A percentile compares a stretch with the other conserved stretches of the same genome.
phyloP scores from a whole-genome alignment of 2,113 vertebrate species.

The Carettochelys insculpta region DNA sequence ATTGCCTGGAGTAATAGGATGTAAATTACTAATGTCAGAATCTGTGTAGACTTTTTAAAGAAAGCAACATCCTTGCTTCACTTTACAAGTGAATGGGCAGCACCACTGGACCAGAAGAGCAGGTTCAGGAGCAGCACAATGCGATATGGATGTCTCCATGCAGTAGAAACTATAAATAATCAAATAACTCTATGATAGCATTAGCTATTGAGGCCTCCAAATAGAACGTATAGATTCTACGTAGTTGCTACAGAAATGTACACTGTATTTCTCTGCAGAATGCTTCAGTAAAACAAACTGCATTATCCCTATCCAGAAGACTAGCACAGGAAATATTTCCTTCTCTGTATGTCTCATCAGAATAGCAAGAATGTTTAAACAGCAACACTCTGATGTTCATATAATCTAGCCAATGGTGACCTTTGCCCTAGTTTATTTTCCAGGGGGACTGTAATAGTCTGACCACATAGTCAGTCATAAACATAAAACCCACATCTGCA shows the following conservation, averaged over 20 bases:
- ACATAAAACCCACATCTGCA: background rate
- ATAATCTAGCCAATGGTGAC: background rate
- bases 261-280: background rate
- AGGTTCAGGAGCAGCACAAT: background rate
- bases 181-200: background rate
- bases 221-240: background rate
- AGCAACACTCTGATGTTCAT: background rate
- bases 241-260: background rate
- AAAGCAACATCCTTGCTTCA: background rate
- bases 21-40: conserved; percentile 2
- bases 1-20: background rate
- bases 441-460: background rate
- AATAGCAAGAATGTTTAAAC: background rate
- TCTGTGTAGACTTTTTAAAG: background rate
- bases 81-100: background rate
- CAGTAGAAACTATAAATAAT: background rate
- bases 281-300: background rate
- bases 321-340: background rate
- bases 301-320: background rate
- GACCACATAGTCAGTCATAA: background rate
- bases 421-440: background rate
- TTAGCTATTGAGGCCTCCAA: background rate
- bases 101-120: background rate
- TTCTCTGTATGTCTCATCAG: background rate
- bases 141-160: background rate